phyloP scores from a whole-genome alignment of 2,888 invertebrate genomes.

The Drosophila engyochracea region DNA sequence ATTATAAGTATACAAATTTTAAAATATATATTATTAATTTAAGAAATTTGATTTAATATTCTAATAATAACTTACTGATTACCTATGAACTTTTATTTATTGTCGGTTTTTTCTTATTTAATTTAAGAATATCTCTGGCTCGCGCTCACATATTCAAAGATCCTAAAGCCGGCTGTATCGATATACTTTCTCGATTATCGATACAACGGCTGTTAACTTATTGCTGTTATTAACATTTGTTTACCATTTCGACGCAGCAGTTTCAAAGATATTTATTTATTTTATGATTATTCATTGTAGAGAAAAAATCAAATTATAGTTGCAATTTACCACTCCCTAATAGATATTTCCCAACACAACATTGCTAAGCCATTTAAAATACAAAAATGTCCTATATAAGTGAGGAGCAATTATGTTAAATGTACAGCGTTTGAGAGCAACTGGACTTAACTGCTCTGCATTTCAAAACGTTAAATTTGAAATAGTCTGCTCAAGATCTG shows the following conservation, averaged over 20 bases:
- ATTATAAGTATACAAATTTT: background rate
- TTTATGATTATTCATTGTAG: no score
- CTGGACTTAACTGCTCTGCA: slow-evolving; percentile 1
- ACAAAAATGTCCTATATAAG: background rate
- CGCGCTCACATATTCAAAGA: background rate
- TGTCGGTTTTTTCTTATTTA: background rate
- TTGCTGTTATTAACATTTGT: background rate
- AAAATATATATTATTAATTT: background rate
- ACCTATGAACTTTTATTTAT: background rate
- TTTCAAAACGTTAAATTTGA: background rate
- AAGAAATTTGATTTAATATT: background rate
- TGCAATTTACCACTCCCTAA: no score
- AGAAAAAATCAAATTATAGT: background rate
- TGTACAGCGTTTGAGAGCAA: slow-evolving; percentile 12
- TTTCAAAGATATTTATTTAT: background rate
- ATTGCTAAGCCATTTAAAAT: background rate
- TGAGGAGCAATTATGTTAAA: slow-evolving; percentile 18
- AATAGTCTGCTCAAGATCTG: background rate
- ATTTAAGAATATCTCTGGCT: background rate
- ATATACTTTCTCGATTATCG: background rate
- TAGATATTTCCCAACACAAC: background rate
- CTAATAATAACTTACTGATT: background rate
- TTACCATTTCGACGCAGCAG: background rate
- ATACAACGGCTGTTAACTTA: background rate
- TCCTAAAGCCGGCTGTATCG: background rate